Evolutionary conservation across 2,113 vertebrate species (phyloP), one percentile per base, ranked within the genome.

Genomic region (Dolichallabes microphthalmus): DNA sequence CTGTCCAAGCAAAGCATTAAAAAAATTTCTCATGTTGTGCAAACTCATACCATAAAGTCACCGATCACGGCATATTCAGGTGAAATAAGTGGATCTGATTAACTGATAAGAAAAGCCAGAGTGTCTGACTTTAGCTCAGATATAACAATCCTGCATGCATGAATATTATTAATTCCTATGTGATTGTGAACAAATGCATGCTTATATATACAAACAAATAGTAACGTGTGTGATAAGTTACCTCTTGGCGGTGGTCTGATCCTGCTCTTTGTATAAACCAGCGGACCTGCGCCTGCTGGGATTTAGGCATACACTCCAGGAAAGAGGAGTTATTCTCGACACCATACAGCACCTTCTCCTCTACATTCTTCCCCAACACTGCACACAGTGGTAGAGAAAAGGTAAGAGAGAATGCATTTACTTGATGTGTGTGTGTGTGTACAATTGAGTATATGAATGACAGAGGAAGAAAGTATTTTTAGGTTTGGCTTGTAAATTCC

Each of bases 281-380:
- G 85, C 93, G 95, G 91, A 98, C 96, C 88, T 95, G 95, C 86
- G 98, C 96, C 95, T 98, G 98, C 75, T 98, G 98, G 85, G 97
- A 98, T 93, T 98, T 98, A 90, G 98, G 97, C 90, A 96, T 93
- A 88, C 98, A 99, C 94, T 99, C 98, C 86, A 99, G 95, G 93
- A 99, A 98, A 20, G 98, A 98, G 74, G 98, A 97, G 94, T 99
- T 99, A 91, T 94, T 97, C 91, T 98, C 97, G 91, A 99, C 96
- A 87, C 97, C 98, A 88, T 97, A 98, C 92, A 98, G 95, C 92
- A 97, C 93, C 93, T 95, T 97, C 95, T 98, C 98, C 91, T 98
- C 97, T 88, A 94, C 93, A 90, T 93, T 93, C 93, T 84, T 97
- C 20, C 87, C 87, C 52, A 86, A 74, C 25, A 88, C 87, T 82